These are phyloP conservation scores for Scaptomyza hsui DNA, from an alignment of 1,140 invertebrate genomes.

Conservation along the genomic window DNA sequence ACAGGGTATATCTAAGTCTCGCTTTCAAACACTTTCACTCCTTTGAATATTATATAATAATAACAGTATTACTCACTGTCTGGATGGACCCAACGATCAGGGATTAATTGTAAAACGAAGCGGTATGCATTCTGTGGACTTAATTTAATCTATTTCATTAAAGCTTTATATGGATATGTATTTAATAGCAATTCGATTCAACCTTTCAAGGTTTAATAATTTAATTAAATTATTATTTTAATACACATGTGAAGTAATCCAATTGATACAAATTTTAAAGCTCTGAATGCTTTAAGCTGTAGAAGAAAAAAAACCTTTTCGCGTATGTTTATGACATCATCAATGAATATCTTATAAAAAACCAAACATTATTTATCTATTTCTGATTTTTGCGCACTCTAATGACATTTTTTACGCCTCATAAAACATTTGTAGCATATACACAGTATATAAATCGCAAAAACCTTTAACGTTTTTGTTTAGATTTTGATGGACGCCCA, in stretches of 20 bases:
- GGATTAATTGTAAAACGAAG: conserved; percentile 58
- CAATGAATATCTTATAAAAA: neutral
- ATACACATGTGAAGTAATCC: neutral
- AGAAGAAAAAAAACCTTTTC: too few species aligned
- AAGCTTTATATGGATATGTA: conserved; percentile 60
- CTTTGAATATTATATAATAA: neutral
- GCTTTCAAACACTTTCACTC: neutral
- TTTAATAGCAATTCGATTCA: conserved; percentile 54
- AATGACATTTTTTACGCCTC: conserved; percentile 68
- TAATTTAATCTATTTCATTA: conserved; percentile 70
- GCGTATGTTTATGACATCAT: conserved; percentile 9
- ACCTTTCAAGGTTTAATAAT: neutral
- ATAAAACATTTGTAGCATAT: conserved; percentile 59
- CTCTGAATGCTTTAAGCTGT: too few species aligned
- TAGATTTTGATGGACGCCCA: conserved; percentile 20
- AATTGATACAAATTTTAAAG: too few species aligned
- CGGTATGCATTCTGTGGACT: conserved; percentile 29
- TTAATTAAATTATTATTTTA: neutral
- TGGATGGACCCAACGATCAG: conserved; percentile 50
- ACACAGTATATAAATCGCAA: conserved; percentile 48
- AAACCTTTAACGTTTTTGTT: conserved; percentile 32
- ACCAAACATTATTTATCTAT: conserved; percentile 35
- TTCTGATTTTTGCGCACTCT: conserved; percentile 28
- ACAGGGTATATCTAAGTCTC: neutral
- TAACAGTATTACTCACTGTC: conserved; percentile 17